These are phyloP conservation scores for Cercocebus atys DNA, from an alignment of 2,113 vertebrate species.

Conservation along the genomic window DNA sequence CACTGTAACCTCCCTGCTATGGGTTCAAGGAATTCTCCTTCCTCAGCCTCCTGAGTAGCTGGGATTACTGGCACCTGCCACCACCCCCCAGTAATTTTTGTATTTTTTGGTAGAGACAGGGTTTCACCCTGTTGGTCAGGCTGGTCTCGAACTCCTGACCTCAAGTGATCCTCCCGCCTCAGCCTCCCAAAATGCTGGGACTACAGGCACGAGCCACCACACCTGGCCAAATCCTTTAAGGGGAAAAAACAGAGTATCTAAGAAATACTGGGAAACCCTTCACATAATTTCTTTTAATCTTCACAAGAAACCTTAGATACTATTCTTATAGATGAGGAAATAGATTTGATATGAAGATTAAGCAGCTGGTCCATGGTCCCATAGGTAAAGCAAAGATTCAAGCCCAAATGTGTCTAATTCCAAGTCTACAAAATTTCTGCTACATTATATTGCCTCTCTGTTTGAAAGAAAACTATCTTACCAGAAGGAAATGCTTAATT, in stretches of 20 bases:
- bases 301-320: constrained; percentile 15
- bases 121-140: no score
- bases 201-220: no score
- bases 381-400: neutral
- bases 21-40: no score
- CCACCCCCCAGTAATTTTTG: no score
- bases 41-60: no score
- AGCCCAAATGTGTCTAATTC: neutral
- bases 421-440: constrained; percentile 4
- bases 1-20: no score
- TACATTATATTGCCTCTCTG: neutral
- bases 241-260: neutral
- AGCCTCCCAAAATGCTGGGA: no score
- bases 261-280: neutral
- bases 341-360: neutral
- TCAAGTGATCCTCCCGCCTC: no score
- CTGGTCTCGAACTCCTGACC: no score
- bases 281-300: constrained; percentile 34
- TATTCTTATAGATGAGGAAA: constrained; percentile 36
- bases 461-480: constrained; percentile 29
- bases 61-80: no score
- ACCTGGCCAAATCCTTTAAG: neutral
- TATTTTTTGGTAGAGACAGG: no score
- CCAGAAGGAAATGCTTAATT: constrained; percentile 42
- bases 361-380: constrained; percentile 8